phyloP scores from a whole-genome alignment of 2,113 vertebrate genomes.

The Thunnus maccoyii region DNA sequence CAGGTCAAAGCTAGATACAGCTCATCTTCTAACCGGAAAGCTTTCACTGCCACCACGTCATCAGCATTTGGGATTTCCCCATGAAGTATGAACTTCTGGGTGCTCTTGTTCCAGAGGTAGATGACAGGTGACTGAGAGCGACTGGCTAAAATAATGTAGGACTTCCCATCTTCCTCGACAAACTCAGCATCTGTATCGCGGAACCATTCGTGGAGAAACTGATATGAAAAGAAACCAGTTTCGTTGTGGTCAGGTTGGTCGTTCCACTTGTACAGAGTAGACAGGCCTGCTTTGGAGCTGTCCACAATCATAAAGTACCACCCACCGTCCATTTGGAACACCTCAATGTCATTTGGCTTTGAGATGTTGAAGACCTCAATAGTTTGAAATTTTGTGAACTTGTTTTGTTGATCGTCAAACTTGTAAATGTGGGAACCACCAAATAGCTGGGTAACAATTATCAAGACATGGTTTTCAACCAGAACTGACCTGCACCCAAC shows the following conservation, averaged over 20 bases:
- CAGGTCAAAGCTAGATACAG: conserved; percentile 93
- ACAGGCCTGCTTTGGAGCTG: conserved; percentile 96
- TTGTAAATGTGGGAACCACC: conserved; percentile 97
- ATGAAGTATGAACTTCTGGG: conserved; percentile 91
- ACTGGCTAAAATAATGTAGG: conserved; percentile 93
- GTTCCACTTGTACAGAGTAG: conserved; percentile 95
- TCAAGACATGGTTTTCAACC: conserved; percentile 93
- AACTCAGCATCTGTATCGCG: conserved; percentile 95
- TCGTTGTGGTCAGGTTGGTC: conserved; percentile 83
- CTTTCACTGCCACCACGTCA: conserved; percentile 94
- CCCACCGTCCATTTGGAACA: conserved; percentile 92
- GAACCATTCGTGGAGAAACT: conserved; percentile 98
- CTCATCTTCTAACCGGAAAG: conserved; percentile 88
- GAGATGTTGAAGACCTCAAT: conserved; percentile 96
- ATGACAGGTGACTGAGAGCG: conserved; percentile 94
- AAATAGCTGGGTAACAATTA: conserved; percentile 97
- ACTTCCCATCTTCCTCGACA: conserved; percentile 91
- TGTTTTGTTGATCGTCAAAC: conserved; percentile 95
- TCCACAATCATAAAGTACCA: conserved; percentile 96
- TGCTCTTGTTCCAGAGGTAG: conserved; percentile 95
- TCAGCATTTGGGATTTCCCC: conserved; percentile 92
- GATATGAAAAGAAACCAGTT: conserved; percentile 95
- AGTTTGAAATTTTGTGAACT: conserved; percentile 97
- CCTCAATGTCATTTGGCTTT: conserved; percentile 97
- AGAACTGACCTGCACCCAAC: conserved; percentile 95